Base-by-base conservation (phyloP, 2,113 vertebrate genomes). In the Coptodon bakossiorum region DNA sequence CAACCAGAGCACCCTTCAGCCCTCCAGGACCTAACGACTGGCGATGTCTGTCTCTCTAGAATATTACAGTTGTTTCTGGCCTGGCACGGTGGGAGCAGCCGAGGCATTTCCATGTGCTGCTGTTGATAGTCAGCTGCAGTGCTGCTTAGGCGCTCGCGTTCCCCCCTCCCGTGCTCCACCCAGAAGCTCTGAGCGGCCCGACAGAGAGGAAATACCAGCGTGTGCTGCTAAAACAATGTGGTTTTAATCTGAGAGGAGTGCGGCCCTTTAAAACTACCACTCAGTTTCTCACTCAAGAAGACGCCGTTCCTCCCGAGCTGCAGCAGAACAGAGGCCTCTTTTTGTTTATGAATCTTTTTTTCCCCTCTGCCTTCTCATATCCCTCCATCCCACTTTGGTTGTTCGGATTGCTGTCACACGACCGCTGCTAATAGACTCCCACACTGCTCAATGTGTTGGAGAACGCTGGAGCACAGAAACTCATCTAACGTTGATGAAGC, bases 181-280 rank as follows among this genome's bases (percentile, higher is more conserved):
- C 90, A 73, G 68, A 89, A 22, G 82, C 85, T 66, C 83, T 3
- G 40, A 82, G 80, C 24, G 2, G 36, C 6, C 82, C 16, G 85
- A 24, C 83, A 2, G 17, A 86, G 84, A 94, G 92, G 93, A 94
- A 94, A 94, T 94, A 91, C 93, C 94, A 95, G 79, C 83, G 57
- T 83, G 90, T 83, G 91, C 91, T 94, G 94, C 91, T 91, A n/a
- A 89, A 94, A 88, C 91, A 91, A 93, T 94, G 92, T 92, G 91
- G 93, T 91, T 92, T 91, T 34, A 92, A 91, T 93, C 89, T 82
- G 83, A 89, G 88, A 78, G 36, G 76, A 83, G 66, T 3, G 52
- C 12, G 6, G 66, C 76, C 73, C 78, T 87, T 81, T 57, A 80
- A 81, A 92, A 43, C 66, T 81, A 45, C 50, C 9, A 22, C 87